phyloP scores from a whole-genome alignment of 2,888 invertebrate species.

The Macrosiphum euphorbiae region DNA sequence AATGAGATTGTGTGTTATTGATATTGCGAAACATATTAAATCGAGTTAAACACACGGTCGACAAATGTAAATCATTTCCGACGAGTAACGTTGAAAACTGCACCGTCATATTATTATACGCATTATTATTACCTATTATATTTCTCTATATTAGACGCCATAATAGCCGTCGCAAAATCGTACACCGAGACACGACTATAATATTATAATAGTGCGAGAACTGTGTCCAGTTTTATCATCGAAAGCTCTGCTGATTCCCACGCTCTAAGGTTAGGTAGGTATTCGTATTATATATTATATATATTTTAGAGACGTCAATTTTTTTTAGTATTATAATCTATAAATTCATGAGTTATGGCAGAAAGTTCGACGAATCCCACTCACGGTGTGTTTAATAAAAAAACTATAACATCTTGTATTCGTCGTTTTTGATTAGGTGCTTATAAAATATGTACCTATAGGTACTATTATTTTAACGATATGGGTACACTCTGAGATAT shows the following conservation, averaged over 20 bases:
- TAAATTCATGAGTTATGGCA: neutral
- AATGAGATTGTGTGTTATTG: constrained; percentile 20
- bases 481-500: neutral
- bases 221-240: neutral
- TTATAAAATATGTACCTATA: neutral
- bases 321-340: neutral
- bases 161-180: neutral
- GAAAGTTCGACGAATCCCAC: neutral
- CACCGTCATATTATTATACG: neutral
- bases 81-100: neutral
- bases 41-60: neutral
- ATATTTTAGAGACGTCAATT: neutral
- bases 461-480: neutral
- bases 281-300: neutral
- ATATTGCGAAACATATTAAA: neutral
- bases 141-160: neutral
- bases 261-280: neutral
- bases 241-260: neutral
- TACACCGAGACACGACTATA: neutral
- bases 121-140: neutral
- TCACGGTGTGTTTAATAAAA: neutral
- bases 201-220: neutral
- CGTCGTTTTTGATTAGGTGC: neutral
- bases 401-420: neutral
- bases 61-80: neutral